Evolutionary conservation across 2,797 vertebrate genomes (phyloP), one percentile per base, ranked within the genome.

Genomic region (Eospalax fontanierii): DNA sequence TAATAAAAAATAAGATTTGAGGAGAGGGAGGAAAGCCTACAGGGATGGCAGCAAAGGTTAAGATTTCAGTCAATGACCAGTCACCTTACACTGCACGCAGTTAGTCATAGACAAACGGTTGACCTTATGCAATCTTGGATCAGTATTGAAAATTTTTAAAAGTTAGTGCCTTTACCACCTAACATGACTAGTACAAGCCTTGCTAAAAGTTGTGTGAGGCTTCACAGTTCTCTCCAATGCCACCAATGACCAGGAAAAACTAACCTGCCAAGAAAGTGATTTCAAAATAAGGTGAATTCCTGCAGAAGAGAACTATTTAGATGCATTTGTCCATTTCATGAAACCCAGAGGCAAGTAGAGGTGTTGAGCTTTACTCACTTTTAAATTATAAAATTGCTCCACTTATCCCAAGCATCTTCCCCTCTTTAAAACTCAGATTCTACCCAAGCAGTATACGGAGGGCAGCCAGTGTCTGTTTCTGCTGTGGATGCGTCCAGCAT

Each of bases 131-230:
- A 89, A 76, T 5, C 22, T 81, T 50, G 16, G 28, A 89, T 1
- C 38, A 65, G 38, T 75, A 70, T 3, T 89, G n/a, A 91, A 93
- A 88, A 91, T 73, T 78, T 89, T 91, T 46, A 24, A 43, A 95
- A 85, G 12, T 66, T 11, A n/a, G 10, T 14, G 3, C 79, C 46
- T 83, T 82, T 26, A 91, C 65, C 33, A 71, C 21, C 70, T 66
- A 65, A 30, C 26, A 21, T 59, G 63, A 79, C 19, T 65, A 38
- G 26, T 38, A 19, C 46, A 71, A 63, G 82, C 33, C 7, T 1
- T 30, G 3, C 40, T 46, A 93, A 79, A 19, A 87, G 18, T 63
- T 81, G 6, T 21, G 21, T 1, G 1, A 89, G 0, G 0, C 24
- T 63, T 57, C 59, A 16, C 43, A 43, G 4, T 50, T n/a, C 2